These are phyloP conservation scores for Dolichallabes microphthalmus DNA, from an alignment of 2,113 vertebrate species.

Conservation along the genomic window DNA sequence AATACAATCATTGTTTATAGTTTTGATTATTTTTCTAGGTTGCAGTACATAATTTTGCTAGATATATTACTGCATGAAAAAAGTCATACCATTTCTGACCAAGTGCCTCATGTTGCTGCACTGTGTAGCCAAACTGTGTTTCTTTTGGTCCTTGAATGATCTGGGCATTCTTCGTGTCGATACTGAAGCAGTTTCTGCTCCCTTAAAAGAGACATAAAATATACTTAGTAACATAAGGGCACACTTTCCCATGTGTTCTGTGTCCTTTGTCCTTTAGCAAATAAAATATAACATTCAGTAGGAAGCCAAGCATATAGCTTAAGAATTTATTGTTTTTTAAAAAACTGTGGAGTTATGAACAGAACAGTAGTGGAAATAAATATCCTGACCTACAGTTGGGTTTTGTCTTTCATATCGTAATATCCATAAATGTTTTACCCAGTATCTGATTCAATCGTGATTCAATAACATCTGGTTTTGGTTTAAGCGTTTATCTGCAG, in stretches of 20 bases:
- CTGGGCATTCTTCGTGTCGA: slow-evolving; percentile 80
- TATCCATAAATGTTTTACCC: background rate
- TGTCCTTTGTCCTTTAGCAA: background rate
- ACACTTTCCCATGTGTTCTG: background rate
- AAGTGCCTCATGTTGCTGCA: slow-evolving; percentile 85
- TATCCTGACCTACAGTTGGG: background rate
- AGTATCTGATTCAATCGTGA: background rate
- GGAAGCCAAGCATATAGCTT: background rate
- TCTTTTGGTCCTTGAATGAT: slow-evolving; percentile 80
- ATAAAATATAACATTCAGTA: background rate
- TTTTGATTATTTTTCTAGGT: background rate
- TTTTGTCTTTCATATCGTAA: background rate
- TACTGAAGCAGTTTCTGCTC: slow-evolving; percentile 78
- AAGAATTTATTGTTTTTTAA: background rate
- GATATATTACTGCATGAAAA: background rate
- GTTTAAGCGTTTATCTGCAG: slow-evolving; percentile 43
- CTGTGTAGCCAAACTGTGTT: slow-evolving; percentile 88
- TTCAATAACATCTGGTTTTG: slow-evolving; percentile 35
- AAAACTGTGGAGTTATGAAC: background rate
- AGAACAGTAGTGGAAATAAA: background rate
- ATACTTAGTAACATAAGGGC: background rate
- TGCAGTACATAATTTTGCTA: background rate
- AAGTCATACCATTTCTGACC: slow-evolving; percentile 84
- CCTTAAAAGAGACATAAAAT: slow-evolving; percentile 64
- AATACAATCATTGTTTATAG: background rate